Conservation (phyloP, 2,113 vertebrate genomes). For the Cebus imitator region DNA sequence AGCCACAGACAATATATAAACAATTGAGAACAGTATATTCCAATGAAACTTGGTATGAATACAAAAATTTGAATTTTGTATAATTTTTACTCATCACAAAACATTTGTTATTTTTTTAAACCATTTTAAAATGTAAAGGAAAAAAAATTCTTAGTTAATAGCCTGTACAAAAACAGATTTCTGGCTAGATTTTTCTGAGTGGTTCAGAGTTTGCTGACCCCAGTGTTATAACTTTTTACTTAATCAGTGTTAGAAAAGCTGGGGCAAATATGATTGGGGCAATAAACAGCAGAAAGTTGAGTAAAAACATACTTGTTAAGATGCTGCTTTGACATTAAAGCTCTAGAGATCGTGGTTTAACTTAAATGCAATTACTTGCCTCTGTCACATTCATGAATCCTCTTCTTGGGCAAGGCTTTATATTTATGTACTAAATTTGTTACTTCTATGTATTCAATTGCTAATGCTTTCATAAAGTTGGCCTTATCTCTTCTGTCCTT, state of each 20-base stretch:
- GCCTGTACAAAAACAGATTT: not conserved
- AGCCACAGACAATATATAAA: not conserved
- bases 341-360: not conserved
- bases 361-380: not conserved
- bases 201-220: not conserved
- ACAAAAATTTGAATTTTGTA: not conserved
- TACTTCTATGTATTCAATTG: not conserved
- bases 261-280: fast-evolving
- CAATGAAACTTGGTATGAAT: not conserved
- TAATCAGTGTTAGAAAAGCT: not conserved
- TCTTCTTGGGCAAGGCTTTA: not conserved
- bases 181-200: not conserved
- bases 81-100: not conserved
- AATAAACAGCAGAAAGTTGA: fast-evolving
- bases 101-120: not conserved
- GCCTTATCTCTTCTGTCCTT: not conserved
- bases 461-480: not conserved
- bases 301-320: not conserved
- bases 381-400: not conserved
- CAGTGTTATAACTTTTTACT: not conserved
- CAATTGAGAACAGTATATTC: not conserved
- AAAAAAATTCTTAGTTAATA: not conserved
- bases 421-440: not conserved
- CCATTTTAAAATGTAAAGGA: not conserved
- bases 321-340: not conserved